These are phyloP conservation scores for Scarus forsteni DNA, from an alignment of 2,797 vertebrate species.

Conservation along the genomic window DNA sequence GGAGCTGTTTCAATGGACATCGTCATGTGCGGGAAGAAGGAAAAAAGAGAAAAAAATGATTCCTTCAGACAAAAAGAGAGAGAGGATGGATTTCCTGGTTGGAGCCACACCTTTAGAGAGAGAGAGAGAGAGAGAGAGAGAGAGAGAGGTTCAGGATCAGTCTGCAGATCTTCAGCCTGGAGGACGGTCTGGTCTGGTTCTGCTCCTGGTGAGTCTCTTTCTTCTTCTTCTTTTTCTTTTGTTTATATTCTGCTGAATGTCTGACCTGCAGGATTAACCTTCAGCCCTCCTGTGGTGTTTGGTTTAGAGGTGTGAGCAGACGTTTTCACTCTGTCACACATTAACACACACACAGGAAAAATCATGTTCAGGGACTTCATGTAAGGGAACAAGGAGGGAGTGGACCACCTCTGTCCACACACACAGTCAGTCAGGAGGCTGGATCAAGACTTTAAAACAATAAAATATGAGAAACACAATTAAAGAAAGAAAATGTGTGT, in stretches of 20 bases:
- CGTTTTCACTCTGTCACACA: background rate
- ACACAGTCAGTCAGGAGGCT: background rate
- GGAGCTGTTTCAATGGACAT: conserved; percentile 22
- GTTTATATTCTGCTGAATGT: background rate
- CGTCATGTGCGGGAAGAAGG: background rate
- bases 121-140: conserved; percentile 2
- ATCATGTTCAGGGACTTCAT: background rate
- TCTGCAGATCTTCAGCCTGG: conserved; percentile 4
- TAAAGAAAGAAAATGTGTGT: no score
- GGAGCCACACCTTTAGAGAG: conserved; percentile 62
- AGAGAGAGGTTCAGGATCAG: conserved; percentile 9
- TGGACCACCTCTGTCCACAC: background rate
- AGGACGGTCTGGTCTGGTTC: background rate
- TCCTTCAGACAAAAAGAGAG: conserved; percentile 3
- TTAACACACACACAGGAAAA: background rate
- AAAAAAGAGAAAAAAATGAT: conserved; percentile 5
- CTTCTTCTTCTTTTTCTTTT: background rate
- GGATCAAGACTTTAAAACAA: no score
- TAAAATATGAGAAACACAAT: no score
- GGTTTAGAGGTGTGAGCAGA: background rate
- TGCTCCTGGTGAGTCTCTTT: conserved; percentile 41
- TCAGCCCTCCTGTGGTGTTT: background rate
- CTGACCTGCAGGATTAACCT: background rate
- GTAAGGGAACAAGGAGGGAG: background rate
- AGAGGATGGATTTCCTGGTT: conserved; percentile 64